phyloP scores from a whole-genome alignment of 2,797 vertebrate species.

The Hipposideros larvatus region DNA sequence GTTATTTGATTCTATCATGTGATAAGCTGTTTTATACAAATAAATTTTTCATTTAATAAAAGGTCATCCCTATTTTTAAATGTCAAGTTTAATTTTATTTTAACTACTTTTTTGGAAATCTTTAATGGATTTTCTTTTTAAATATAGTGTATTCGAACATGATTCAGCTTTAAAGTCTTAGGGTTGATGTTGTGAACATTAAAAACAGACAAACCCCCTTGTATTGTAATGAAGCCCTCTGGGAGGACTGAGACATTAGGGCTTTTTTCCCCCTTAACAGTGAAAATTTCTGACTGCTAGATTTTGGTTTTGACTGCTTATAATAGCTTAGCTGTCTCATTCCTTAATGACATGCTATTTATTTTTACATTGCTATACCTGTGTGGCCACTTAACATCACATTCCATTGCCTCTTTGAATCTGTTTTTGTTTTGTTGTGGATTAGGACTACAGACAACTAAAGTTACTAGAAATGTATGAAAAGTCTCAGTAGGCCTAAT shows the following conservation, averaged over 20 bases:
- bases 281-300: neutral
- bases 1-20: conserved; percentile 13
- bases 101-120: neutral
- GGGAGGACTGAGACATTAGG: neutral
- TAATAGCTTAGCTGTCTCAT: neutral
- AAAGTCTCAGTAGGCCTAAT: neutral
- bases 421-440: conserved; percentile 42
- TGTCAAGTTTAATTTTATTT: conserved; percentile 55
- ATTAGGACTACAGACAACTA: conserved; percentile 1
- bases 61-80: conserved; percentile 24
- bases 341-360: neutral
- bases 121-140: conserved; percentile 21
- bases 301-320: neutral
- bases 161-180: conserved; percentile 21
- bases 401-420: conserved; percentile 1
- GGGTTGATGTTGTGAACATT: conserved; percentile 16
- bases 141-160: conserved; percentile 15
- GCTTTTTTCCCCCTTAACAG: neutral
- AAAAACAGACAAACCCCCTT: neutral
- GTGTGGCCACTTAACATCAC: neutral
- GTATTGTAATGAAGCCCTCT: neutral
- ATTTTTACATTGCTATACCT: conserved; percentile 5
- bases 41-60: conserved; percentile 37
- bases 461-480: neutral
- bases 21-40: conserved; percentile 47